Evolutionary conservation across 2,113 vertebrate genomes (phyloP), one percentile per base, ranked within the genome.

Genomic region (Paradisaea rubra): DNA sequence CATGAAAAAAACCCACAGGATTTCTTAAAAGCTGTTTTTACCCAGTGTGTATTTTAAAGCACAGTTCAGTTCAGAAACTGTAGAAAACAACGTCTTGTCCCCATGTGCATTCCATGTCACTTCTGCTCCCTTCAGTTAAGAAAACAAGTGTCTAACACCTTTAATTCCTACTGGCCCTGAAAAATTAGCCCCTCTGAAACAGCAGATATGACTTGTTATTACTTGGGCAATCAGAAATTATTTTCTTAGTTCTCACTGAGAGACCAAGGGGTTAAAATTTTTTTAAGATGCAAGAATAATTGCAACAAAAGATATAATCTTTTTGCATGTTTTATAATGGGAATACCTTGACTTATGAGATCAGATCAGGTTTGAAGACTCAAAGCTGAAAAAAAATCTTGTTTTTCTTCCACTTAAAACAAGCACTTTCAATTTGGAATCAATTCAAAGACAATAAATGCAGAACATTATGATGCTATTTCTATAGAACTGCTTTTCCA

Each of bases 391-490:
- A 90, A 79, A 76, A 76, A 13, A 7, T 20, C 33, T 37, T 90
- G 39, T 15, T 88, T 93, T 86, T 90, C 69, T 93, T 31, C 60
- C 52, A 35, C 49, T 85, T 94, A 80, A 84, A 81, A 72, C 7
- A 15, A 80, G 54, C 10, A 30, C 31, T 89, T 92, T 80, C 45
- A 42, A 50, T 92, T 50, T 81, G 33, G 70, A 96, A 82, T 19
- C n/a, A 53, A 86, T 93, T 89, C 63, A 80, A 94, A 94, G 76
- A 42, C 56, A 90, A 66, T 61, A 91, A 89, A 88, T 39, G 73
- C 1, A 4, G 57, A 85, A 52, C 30, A 64, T 81, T 86, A 69
- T 15, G 28, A 81, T 63, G 42, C 18, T 68, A 60, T 91, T 94
- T 93, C 91, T 76, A 94, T 13, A 76, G 16, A 88, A 81, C 20